A percentile compares a stretch with the other conserved stretches of the same genome.
Conservation (phyloP, 1,140 invertebrate species). For the Scaptomyza pallida region DNA sequence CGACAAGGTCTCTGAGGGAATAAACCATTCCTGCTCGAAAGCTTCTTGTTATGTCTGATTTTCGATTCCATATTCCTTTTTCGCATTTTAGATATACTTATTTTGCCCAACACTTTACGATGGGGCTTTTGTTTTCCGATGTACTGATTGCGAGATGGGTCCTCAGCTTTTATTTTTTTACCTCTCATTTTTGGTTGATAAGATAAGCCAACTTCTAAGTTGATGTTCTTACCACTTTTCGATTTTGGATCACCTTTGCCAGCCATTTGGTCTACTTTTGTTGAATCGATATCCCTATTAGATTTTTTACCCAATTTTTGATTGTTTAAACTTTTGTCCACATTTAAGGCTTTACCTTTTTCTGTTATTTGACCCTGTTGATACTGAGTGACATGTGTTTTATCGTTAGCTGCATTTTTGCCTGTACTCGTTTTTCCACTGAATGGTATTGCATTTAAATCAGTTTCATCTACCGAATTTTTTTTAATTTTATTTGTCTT, state of each 20-base stretch:
- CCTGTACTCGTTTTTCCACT: background rate
- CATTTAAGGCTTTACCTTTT: background rate
- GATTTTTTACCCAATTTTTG: too few species aligned
- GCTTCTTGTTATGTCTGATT: constrained; percentile 3
- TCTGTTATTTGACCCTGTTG: background rate
- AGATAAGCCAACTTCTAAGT: too few species aligned
- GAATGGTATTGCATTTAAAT: background rate
- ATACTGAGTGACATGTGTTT: background rate
- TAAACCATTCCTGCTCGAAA: background rate
- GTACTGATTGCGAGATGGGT: background rate
- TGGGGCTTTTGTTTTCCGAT: background rate
- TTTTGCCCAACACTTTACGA: background rate
- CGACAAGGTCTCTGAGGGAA: constrained; percentile 21
- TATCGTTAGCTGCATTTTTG: background rate
- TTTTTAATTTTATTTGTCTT: background rate
- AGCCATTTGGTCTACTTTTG: background rate
- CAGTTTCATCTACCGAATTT: background rate
- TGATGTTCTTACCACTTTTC: too few species aligned
- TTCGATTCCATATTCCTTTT: constrained; percentile 24
- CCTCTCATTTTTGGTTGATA: too few species aligned
- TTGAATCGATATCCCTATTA: too few species aligned
- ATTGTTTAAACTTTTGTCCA: too few species aligned
- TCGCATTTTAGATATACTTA: background rate
- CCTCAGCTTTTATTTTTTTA: too few species aligned
- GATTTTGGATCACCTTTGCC: too few species aligned